Base-by-base conservation (phyloP, 2,797 vertebrate genomes). In the Pelobates cultripes region DNA sequence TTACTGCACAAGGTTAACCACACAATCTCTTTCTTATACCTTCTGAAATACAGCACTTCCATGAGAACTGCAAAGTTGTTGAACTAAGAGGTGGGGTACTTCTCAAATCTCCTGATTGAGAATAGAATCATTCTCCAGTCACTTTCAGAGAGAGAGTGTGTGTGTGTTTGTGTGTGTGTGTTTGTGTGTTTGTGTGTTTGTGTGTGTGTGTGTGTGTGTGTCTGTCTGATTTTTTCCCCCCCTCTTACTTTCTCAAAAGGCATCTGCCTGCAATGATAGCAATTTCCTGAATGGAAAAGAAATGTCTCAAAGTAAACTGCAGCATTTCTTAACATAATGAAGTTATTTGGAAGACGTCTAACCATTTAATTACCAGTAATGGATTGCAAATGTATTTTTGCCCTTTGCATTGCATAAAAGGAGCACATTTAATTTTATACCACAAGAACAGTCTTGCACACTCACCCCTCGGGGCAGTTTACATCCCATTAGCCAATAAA, bases 1-100 rank as follows among this genome's bases (percentile, higher is more conserved):
- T 47, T 74, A 8, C 10, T 41, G 67, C 28, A 77, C 75, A 77
- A 77, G 75, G 63, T 77, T 53, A 77, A 15, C 2, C 41, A 42
- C 68, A 43, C 0, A 10, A 77, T 76, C 75, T 45, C 60, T 81
- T 82, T 45, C 80, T 60, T 63, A 45, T 45, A 71, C 70, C 70
- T 51, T 12, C 14, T 15, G 4, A 14, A 64, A 28, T 69, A 47
- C 66, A 42, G 55, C 66, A 68, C 66, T 75, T 28, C n/a, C 28
- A 70, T 4, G 69, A 28, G 73, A 55, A 40, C 64, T 42, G 10
- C 17, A 63, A 64, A 9, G 6, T 17, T 76, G 73, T 70, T 82
- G 42, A 40, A 61, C 53, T 66, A 53, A 72, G 68, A 76, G 68
- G 69, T 82, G 67, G 53, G 74, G 72, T 55, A 44, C 61, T 7